Conservation (phyloP, 2,797 vertebrate genomes). For the Sardinella longiceps region DNA sequence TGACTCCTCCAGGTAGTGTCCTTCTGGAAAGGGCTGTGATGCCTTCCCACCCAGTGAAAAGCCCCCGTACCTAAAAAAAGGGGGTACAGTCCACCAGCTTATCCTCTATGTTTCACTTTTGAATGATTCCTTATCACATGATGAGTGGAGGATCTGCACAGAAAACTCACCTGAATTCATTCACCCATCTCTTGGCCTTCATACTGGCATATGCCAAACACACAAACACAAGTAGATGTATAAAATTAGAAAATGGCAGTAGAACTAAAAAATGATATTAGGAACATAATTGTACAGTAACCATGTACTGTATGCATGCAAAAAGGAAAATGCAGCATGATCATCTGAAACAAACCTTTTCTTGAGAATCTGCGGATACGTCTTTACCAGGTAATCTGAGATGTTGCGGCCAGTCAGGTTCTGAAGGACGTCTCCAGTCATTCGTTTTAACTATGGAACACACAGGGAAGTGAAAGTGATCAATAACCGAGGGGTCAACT, state of each 20-base stretch:
- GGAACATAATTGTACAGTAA: neutral
- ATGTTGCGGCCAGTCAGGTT: slow-evolving; percentile 87
- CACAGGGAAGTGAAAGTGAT: neutral
- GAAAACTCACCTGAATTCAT: slow-evolving; percentile 85
- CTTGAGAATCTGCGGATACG: slow-evolving; percentile 85
- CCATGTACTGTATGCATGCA: neutral
- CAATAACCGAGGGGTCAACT: neutral
- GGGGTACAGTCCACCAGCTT: neutral
- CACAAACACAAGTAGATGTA: neutral
- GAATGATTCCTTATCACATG: neutral
- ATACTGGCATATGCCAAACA: slow-evolving; percentile 68
- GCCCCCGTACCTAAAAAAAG: slow-evolving; percentile 81
- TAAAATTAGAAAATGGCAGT: slow-evolving; percentile 10
- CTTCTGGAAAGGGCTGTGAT: slow-evolving; percentile 62
- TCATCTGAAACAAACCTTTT: slow-evolving; percentile 71
- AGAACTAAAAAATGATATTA: neutral
- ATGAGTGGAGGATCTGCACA: neutral
- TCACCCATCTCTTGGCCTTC: slow-evolving; percentile 89
- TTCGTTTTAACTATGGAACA: slow-evolving; percentile 72
- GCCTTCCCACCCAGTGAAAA: slow-evolving; percentile 81
- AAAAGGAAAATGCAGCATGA: neutral
- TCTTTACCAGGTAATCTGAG: slow-evolving; percentile 91
- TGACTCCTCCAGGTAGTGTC: slow-evolving; percentile 58
- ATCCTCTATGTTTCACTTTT: neutral
- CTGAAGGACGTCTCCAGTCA: slow-evolving; percentile 82